A percentile compares a stretch with the other conserved stretches of the same genome.
Conservation (phyloP, 2,888 invertebrate species). For the Cataglyphis rosenhaueri region DNA sequence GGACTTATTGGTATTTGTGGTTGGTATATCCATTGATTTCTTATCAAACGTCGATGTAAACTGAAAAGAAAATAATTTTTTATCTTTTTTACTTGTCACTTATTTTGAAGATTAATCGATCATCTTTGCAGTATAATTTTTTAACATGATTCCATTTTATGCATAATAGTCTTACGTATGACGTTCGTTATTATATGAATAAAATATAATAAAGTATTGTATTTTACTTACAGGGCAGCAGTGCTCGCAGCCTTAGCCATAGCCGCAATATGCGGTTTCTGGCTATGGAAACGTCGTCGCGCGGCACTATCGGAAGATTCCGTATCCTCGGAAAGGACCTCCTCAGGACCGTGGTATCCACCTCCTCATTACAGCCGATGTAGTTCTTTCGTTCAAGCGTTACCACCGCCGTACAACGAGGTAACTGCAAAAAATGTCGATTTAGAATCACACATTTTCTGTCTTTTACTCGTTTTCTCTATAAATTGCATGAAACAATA, state of each 20-base stretch:
- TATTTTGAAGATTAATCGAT: background rate
- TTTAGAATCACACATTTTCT: background rate
- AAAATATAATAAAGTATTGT: background rate
- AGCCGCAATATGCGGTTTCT: slow-evolving; percentile 90
- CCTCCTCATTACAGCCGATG: slow-evolving; percentile 95
- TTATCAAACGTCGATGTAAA: background rate
- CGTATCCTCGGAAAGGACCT: slow-evolving; percentile 91
- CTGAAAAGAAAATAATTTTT: slow-evolving; percentile 18
- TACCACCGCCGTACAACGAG: slow-evolving; percentile 94
- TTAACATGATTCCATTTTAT: background rate
- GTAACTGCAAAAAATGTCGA: slow-evolving; percentile 84
- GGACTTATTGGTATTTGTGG: slow-evolving; percentile 90
- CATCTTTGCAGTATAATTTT: background rate
- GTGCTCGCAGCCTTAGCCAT: slow-evolving; percentile 90
- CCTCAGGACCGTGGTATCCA: slow-evolving; percentile 92
- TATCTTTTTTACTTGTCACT: background rate
- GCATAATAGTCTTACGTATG: background rate
- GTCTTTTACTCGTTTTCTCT: background rate
- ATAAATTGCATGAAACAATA: background rate
- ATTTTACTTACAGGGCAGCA: slow-evolving; percentile 62
- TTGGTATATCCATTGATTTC: slow-evolving; percentile 78
- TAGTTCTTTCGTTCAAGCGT: slow-evolving; percentile 91
- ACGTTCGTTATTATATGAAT: background rate
- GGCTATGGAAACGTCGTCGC: slow-evolving; percentile 88
- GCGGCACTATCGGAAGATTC: slow-evolving; percentile 86